Evolutionary conservation across 2,113 vertebrate genomes (phyloP).

Genomic region (Hassar affinis): DNA sequence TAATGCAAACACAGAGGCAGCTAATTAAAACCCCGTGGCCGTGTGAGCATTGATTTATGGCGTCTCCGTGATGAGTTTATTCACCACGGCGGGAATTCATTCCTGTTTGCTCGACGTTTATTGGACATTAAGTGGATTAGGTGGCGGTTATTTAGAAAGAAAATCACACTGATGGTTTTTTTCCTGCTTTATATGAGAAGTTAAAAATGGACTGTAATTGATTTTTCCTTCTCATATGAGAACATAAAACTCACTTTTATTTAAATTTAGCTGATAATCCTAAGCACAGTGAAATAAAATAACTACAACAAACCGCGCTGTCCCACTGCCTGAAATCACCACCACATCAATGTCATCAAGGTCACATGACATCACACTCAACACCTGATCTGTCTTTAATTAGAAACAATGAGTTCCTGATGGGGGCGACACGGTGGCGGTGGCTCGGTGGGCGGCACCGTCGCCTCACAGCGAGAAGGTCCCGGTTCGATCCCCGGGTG

Average conservation of each 20-base stretch:
- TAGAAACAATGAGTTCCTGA: not conserved
- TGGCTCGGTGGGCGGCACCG: too few species aligned
- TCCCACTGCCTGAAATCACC: not conserved
- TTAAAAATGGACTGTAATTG: not conserved
- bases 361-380: not conserved
- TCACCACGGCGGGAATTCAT: constrained; percentile 15
- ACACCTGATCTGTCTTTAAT: not conserved
- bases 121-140: constrained; percentile 48
- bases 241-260: not conserved
- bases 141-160: constrained; percentile 36
- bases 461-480: too few species aligned
- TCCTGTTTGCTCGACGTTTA: constrained; percentile 36
- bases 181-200: not conserved
- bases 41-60: constrained; percentile 42
- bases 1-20: constrained; percentile 41
- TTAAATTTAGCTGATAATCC: not conserved
- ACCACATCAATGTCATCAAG: not conserved
- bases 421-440: too few species aligned
- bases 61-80: constrained; percentile 36
- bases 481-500: too few species aligned
- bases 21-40: constrained; percentile 47
- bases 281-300: not conserved
- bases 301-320: not conserved
- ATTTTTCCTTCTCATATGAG: not conserved
- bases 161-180: constrained; percentile 15